Conservation (phyloP, 2,113 vertebrate genomes). For the Salvelinus namaycush region DNA sequence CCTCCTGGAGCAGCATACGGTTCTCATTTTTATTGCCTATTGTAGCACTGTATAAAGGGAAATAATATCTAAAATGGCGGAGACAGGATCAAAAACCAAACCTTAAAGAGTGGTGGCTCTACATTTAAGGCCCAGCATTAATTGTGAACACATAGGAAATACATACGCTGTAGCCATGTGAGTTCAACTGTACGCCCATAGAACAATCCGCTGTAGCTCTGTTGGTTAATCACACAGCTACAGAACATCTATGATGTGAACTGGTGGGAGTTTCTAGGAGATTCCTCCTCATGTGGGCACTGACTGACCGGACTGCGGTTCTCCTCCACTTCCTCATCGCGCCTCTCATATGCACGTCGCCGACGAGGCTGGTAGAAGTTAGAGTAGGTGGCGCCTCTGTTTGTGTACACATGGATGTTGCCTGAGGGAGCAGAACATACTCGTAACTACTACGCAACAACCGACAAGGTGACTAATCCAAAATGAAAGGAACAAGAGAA, state of each 20-base stretch:
- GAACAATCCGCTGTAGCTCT: too few species aligned
- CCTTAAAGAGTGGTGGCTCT: too few species aligned
- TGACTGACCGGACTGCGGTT: conserved; percentile 75
- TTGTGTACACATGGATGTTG: conserved; percentile 80
- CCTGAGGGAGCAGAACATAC: conserved; percentile 54
- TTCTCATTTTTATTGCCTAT: too few species aligned
- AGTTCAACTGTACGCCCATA: too few species aligned
- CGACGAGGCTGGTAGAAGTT: conserved; percentile 79
- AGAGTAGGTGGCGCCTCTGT: conserved; percentile 76
- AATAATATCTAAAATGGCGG: too few species aligned
- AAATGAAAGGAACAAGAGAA: neutral
- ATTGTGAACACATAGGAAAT: too few species aligned
- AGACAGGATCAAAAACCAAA: too few species aligned
- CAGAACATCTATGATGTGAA: neutral
- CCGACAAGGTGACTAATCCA: neutral
- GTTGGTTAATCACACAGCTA: too few species aligned
- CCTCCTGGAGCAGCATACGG: too few species aligned
- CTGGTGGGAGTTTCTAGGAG: neutral
- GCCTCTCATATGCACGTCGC: conserved; percentile 72
- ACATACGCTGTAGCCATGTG: too few species aligned
- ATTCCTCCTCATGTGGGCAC: neutral
- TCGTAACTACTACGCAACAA: neutral
- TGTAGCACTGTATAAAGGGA: too few species aligned
- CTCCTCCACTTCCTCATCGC: conserved; percentile 76
- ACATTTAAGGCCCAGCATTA: too few species aligned